These are phyloP conservation scores for Ophiodon elongatus DNA, from an alignment of 2,113 vertebrate genomes.

Conservation along the genomic window DNA sequence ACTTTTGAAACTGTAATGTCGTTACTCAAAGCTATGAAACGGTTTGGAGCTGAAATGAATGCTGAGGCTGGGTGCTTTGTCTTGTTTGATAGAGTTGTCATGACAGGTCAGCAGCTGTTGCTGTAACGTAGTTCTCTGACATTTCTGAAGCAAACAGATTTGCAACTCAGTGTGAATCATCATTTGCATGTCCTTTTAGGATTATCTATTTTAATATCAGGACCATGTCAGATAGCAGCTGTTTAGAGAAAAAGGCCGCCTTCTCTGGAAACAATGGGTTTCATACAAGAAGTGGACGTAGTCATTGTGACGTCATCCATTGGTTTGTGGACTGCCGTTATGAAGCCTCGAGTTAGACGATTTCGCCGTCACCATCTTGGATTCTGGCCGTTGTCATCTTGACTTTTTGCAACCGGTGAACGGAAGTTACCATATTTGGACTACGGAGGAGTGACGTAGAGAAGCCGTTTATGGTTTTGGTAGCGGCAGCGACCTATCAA, in stretches of 20 bases:
- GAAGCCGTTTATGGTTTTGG: background rate
- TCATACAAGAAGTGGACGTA: background rate
- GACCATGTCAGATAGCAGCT: slow-evolving; percentile 39
- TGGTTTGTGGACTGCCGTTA: too few relatives aligned
- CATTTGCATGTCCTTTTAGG: slow-evolving; percentile 70
- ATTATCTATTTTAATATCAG: slow-evolving; percentile 62
- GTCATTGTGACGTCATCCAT: too few relatives aligned
- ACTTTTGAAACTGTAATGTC: slow-evolving; percentile 41
- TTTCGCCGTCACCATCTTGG: too few relatives aligned
- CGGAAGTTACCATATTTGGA: background rate
- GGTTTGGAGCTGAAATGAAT: slow-evolving; percentile 28
- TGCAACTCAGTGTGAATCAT: slow-evolving; percentile 71
- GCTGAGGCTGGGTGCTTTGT: slow-evolving; percentile 46
- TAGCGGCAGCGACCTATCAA: background rate
- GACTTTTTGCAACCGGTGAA: background rate
- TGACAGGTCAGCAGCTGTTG: slow-evolving; percentile 69
- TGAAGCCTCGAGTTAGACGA: too few relatives aligned
- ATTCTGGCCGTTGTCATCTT: background rate
- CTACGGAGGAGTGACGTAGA: too few relatives aligned
- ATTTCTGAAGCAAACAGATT: slow-evolving; percentile 72
- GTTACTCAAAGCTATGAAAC: slow-evolving; percentile 23
- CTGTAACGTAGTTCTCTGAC: slow-evolving; percentile 40
- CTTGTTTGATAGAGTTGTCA: slow-evolving; percentile 62
- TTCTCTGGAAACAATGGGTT: slow-evolving; percentile 12
- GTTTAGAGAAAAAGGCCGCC: slow-evolving; percentile 30